Conservation (phyloP, 1,140 invertebrate genomes). For the Tyrophagus putrescentiae region DNA sequence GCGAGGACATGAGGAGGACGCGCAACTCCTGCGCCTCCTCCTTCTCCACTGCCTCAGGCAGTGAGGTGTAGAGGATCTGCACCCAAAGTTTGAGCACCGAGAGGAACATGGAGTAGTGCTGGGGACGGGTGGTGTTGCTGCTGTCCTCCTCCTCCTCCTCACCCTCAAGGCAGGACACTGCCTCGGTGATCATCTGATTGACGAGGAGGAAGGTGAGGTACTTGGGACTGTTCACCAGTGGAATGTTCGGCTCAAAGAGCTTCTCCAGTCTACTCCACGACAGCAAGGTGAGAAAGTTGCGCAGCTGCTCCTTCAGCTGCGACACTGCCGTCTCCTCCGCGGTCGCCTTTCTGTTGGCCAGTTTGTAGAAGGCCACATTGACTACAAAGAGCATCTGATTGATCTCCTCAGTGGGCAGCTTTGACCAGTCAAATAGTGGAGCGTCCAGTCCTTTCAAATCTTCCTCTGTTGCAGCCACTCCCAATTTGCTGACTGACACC, state of each 20-base stretch:
- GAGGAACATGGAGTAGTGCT: not conserved
- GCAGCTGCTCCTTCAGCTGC: not conserved
- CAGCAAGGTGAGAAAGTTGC: not conserved
- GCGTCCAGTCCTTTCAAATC: not conserved
- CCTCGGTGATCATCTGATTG: not conserved
- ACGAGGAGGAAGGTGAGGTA: not conserved
- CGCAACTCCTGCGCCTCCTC: not conserved
- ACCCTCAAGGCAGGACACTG: not conserved
- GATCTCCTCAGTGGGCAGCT: not conserved
- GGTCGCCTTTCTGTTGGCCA: not conserved
- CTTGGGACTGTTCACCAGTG: not conserved
- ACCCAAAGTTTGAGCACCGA: not conserved
- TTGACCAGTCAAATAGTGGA: conserved; percentile 2
- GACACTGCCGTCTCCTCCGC: not conserved
- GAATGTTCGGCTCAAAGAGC: conserved; percentile 4
- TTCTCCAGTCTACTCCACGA: conserved; percentile 1
- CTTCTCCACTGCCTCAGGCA: not conserved
- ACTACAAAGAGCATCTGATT: not conserved
- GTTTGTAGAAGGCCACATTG: not conserved
- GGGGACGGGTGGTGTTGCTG: not conserved
- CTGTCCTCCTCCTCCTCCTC: too few species aligned
- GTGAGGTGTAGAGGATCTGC: not conserved
- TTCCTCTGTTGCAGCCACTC: too few species aligned
- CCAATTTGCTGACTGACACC: not conserved
- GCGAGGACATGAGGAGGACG: not conserved